Base-by-base conservation (phyloP, 2,113 vertebrate species). In the Bucco capensis region DNA sequence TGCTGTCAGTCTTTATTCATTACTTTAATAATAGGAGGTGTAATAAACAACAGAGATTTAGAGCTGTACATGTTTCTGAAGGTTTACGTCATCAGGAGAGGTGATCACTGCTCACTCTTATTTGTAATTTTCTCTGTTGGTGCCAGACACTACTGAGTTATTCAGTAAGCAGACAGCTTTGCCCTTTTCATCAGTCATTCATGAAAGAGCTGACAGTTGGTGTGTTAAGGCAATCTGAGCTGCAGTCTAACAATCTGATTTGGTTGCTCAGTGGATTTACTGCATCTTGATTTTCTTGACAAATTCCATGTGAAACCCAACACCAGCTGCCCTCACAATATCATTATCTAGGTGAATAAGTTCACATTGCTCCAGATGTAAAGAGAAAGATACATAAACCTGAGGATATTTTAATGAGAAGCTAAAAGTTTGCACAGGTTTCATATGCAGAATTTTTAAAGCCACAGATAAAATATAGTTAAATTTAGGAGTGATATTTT, bases 141-240 rank as follows among this genome's bases (percentile, higher is more conserved):
- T 78, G 77, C 88, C 79, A 94, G 66, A 51, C 53, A 67, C 85
- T 46, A 76, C 19, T 0, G 8, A 87, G 66, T 89, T 95, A 94
- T 88, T 94, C 64, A 89, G 58, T 49, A 64, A 89, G 60, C 53
- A 85, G 92, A 87, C 82, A 90, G 95, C 85, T 86, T 92, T 77
- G 40, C 58, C 96, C 85, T 86, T 95, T 97, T 96, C 87, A 94
- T 96, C 88, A 88, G 69, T 51, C 69, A 94, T 91, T 97, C 92
- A 50, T 93, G 84, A 77, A 96, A 83, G 86, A 94, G 82, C 25
- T 95, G 88, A 94, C 57, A 95, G 90, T n/a, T 84, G 75, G 42
- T 33, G 73, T 94, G 82, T 95, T 94, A 94, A 96, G 31, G 56
- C 88, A 96, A 90, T 93, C 93, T 93, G 83, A 96, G 49, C n/a